phyloP scores from a whole-genome alignment of 2,797 vertebrate genomes.

The Lophotriccus pileatus region DNA sequence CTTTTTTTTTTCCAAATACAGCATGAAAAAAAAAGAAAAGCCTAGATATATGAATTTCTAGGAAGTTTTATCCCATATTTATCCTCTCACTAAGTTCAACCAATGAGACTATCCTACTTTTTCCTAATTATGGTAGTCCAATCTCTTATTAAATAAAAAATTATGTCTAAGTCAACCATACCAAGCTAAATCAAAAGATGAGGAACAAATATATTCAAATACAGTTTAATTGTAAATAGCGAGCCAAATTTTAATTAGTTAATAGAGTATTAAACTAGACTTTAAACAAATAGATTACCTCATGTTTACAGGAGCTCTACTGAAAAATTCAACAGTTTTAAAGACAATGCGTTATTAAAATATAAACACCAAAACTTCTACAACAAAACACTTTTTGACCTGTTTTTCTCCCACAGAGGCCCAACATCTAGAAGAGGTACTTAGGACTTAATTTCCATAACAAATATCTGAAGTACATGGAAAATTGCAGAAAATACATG shows the following conservation, averaged over 20 bases:
- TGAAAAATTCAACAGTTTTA: neutral
- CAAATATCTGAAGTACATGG: neutral
- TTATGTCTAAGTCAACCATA: conserved; percentile 67
- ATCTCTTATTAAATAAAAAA: conserved; percentile 73
- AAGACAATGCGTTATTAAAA: neutral
- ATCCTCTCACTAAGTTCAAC: conserved; percentile 52
- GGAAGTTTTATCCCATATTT: conserved; percentile 60
- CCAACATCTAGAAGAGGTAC: neutral
- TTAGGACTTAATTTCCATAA: neutral
- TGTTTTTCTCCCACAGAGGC: neutral
- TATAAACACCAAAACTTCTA: neutral
- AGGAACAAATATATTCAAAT: conserved; percentile 65
- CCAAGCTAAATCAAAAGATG: conserved; percentile 67
- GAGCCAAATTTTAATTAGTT: conserved; percentile 62
- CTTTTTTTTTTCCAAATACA: conserved; percentile 56
- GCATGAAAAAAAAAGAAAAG: conserved; percentile 66
- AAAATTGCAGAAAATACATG: neutral
- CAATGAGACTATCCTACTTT: conserved; percentile 45
- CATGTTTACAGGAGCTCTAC: neutral
- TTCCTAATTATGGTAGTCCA: conserved; percentile 66
- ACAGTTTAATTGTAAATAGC: conserved; percentile 62
- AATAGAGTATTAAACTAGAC: conserved; percentile 52
- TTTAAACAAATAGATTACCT: conserved; percentile 54
- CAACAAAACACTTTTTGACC: neutral
- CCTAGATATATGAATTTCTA: conserved; percentile 61